Evolutionary conservation across 2,888 invertebrate genomes (phyloP).

Genomic region (Trichopria drosophilae): DNA sequence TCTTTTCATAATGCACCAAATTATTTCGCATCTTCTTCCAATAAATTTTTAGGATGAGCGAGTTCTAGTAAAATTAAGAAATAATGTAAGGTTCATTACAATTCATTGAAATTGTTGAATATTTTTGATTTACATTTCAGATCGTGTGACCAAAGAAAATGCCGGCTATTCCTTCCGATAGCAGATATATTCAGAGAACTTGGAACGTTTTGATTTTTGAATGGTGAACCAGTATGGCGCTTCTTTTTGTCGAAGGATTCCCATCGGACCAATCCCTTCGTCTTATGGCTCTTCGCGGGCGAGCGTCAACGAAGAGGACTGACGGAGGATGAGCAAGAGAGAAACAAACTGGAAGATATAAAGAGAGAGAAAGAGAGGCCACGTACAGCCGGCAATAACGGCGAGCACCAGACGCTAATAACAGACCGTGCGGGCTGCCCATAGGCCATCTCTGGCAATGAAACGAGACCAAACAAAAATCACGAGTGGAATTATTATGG

Average conservation of each 20-base stretch:
- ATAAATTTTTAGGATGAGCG: too few species aligned
- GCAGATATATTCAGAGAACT: too few species aligned
- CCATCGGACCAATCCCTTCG: constrained; percentile 32
- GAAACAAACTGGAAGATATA: constrained; percentile 36
- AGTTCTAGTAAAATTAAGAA: too few species aligned
- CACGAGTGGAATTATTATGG: constrained; percentile 56
- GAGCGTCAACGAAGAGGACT: constrained; percentile 15
- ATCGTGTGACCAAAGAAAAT: too few species aligned
- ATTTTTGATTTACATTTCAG: too few species aligned
- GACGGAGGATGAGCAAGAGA: constrained; percentile 34
- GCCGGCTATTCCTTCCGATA: too few species aligned
- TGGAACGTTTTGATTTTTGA: background rate
- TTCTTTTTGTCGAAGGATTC: constrained; percentile 4
- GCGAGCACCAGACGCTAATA: constrained; percentile 59
- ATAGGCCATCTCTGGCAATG: constrained; percentile 57
- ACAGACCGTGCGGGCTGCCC: constrained; percentile 58
- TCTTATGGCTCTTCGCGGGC: constrained; percentile 24
- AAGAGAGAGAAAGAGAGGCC: constrained; percentile 48
- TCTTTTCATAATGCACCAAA: too few species aligned
- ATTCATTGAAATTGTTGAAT: too few species aligned
- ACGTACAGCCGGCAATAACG: constrained; percentile 54
- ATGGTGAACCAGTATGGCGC: background rate
- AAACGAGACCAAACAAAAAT: constrained; percentile 58
- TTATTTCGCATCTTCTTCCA: too few species aligned
- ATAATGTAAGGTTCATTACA: too few species aligned